A percentile compares a stretch with the other conserved stretches of the same genome.
Evolutionary conservation across 92 coral and sea anemone genomes (phyloP).

Genomic region (Umimayanthus kanabou): DNA sequence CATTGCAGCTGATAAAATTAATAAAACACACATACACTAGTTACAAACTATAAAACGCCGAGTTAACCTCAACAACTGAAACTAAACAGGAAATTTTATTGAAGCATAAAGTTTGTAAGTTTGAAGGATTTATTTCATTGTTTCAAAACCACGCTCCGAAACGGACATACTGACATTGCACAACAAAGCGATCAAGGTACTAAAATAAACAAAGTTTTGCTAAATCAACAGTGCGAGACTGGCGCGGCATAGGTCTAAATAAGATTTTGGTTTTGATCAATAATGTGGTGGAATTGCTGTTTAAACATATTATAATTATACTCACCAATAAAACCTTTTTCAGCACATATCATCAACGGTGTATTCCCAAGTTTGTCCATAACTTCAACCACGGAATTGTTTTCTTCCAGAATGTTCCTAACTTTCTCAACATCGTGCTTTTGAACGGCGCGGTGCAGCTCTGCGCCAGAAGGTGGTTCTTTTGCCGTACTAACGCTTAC

Average conservation of each 20-base stretch:
- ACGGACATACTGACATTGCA: not conserved
- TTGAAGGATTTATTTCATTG: not conserved
- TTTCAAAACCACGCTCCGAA: slow-evolving; percentile 3
- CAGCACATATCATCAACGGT: slow-evolving; percentile 91
- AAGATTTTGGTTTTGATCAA: not conserved
- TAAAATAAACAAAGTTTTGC: not conserved
- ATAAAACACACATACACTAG: not conserved
- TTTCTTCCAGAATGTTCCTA: slow-evolving; percentile 73
- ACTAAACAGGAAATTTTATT: not conserved
- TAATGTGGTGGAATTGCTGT: not conserved
- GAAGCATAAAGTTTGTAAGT: not conserved
- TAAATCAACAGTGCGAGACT: not conserved
- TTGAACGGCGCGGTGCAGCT: slow-evolving; percentile 86
- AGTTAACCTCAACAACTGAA: not conserved
- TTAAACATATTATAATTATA: not conserved
- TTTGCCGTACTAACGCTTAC: slow-evolving; percentile 74
- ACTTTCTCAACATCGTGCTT: slow-evolving; percentile 83
- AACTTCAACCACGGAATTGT: slow-evolving; percentile 87
- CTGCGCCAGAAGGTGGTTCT: slow-evolving; percentile 98
- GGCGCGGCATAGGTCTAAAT: not conserved
- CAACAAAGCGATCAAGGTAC: not conserved
- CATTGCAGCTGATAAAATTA: not conserved
- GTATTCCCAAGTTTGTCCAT: slow-evolving; percentile 92
- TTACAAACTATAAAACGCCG: not conserved
- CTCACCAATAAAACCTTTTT: slow-evolving; percentile 78